Evolutionary conservation across 2,797 vertebrate genomes (phyloP), one percentile per base, ranked within the genome.

Genomic region (Sebastes alutus): DNA sequence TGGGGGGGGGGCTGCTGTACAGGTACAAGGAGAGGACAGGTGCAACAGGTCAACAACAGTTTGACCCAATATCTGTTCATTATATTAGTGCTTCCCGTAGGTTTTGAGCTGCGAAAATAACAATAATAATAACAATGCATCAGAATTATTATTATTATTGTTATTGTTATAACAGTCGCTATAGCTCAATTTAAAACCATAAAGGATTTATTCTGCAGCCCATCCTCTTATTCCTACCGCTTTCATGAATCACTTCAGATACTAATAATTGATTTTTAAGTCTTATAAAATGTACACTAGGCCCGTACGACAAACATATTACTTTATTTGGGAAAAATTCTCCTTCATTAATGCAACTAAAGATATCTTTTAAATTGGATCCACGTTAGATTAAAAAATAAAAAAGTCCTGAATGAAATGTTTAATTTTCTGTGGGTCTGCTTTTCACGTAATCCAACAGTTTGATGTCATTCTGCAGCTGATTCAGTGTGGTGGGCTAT

Each of bases 11-110:
- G 38, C 27, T 29, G 58, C 25, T 29, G 32, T 18, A 25, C 46
- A 75, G 77, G 56, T 46, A 38, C 29, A 32, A 72, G 61, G 71
- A 65, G 6, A 69, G 60, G 5, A 69, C 46, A 79, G 42, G 68
- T 68, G 75, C 62, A 80, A 85, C 79, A 81, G 75, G 80, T 84
- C 66, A 72, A 72, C 72, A 82, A 38, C 72, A 61, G 66, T 65
- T 68, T 69, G 77, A 71, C 55, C 69, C 30, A 2, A 2, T 14
- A 64, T 33, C 20, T 35, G 23, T 63, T 35, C 23, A 63, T 63
- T 38, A 9, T 5, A 30, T 14, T 9, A 18, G 22, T 29, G 7
- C 1, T 25, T 60, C 1, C 49, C 10, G 6, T 7, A 20, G 13
- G 16, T 14, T 25, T 11, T 29, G 4, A 20, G 10, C 12, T 29